Percentiles rank a stretch among this genome's conserved stretches.
These are phyloP conservation scores for Rhinophrynus dorsalis DNA, from an alignment of 2,797 vertebrate species.

Conservation along the genomic window DNA sequence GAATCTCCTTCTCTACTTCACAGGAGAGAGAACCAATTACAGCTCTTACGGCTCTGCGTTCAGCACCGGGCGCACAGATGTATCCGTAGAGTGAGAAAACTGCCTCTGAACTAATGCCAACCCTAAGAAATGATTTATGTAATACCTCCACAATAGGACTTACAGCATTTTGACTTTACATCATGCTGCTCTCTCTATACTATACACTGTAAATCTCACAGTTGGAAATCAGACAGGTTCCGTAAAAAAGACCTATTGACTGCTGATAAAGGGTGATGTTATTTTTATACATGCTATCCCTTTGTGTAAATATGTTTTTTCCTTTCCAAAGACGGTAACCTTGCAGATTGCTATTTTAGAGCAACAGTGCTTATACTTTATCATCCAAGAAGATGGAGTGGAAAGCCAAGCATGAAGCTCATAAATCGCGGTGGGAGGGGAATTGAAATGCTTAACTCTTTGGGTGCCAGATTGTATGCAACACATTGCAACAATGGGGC, in stretches of 20 bases:
- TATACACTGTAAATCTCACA: constrained; percentile 40
- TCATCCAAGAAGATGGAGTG: not conserved
- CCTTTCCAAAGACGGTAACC: constrained; percentile 3
- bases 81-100: constrained; percentile 21
- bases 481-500: too few relatives aligned
- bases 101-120: constrained; percentile 20
- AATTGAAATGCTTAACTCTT: too few relatives aligned
- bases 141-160: constrained; percentile 29
- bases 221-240: constrained; percentile 31
- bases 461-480: too few relatives aligned
- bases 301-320: constrained; percentile 24
- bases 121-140: constrained; percentile 44
- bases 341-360: constrained; percentile 9
- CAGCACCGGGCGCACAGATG: constrained; percentile 7
- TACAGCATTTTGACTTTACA: constrained; percentile 26
- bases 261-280: constrained; percentile 43
- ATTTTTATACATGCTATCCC: constrained; percentile 38
- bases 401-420: not conserved
- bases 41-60: constrained; percentile 1
- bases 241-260: constrained; percentile 15
- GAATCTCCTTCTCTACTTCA: constrained; percentile 22
- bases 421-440: too few relatives aligned
- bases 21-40: constrained; percentile 21
- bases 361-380: not conserved
- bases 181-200: constrained; percentile 22